Percentiles rank a stretch among this genome's conserved stretches.
phyloP scores from a whole-genome alignment of 2,888 invertebrate species.

The Pardosa pseudoannulata region DNA sequence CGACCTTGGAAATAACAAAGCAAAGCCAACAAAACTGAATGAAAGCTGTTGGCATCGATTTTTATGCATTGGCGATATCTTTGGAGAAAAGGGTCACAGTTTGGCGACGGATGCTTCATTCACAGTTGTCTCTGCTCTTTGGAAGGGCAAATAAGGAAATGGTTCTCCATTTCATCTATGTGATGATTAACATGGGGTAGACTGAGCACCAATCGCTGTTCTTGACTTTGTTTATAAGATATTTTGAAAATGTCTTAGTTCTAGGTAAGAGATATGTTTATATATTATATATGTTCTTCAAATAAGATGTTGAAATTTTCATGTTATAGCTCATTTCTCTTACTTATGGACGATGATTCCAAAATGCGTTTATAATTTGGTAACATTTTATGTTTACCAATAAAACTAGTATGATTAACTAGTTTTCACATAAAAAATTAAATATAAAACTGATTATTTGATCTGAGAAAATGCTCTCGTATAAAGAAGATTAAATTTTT shows the following conservation, averaged over 20 bases:
- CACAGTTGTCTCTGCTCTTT: not conserved
- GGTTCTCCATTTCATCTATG: not conserved
- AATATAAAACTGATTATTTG: too few relatives aligned
- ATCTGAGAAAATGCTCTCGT: too few relatives aligned
- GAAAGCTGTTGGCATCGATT: slow-evolving; percentile 32
- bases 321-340: too few relatives aligned
- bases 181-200: not conserved
- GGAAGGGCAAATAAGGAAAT: slow-evolving; percentile 25
- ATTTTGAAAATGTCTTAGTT: not conserved
- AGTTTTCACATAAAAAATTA: too few relatives aligned
- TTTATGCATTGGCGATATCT: slow-evolving; percentile 37
- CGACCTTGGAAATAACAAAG: slow-evolving; percentile 30
- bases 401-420: too few relatives aligned
- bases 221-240: not conserved
- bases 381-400: too few relatives aligned
- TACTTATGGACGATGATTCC: too few relatives aligned
- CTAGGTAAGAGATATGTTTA: not conserved
- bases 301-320: too few relatives aligned
- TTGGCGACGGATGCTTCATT: slow-evolving; percentile 41
- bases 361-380: too few relatives aligned
- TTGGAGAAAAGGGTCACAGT: not conserved
- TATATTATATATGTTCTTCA: too few relatives aligned
- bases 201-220: not conserved
- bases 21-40: slow-evolving; percentile 4
- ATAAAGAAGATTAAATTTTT: too few relatives aligned